Conservation (phyloP, 2,797 vertebrate species). For the Chrysolophus pictus region DNA sequence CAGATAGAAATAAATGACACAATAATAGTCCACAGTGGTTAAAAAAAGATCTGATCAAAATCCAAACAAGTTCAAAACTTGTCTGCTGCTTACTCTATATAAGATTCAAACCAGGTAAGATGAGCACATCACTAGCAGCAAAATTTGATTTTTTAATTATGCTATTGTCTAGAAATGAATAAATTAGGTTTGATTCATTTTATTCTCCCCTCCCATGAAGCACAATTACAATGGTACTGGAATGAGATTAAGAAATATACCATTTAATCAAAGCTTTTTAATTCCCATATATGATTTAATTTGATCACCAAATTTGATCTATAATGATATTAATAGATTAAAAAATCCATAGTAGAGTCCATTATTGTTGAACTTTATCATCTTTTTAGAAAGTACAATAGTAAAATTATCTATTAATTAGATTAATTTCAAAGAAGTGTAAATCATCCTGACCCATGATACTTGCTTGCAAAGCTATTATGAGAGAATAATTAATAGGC, state of each 20-base stretch:
- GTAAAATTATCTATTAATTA: slow-evolving; percentile 72
- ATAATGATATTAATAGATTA: slow-evolving; percentile 62
- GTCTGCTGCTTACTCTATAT: neutral
- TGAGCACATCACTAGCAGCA: neutral
- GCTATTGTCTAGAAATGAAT: slow-evolving; percentile 48
- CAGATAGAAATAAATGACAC: neutral
- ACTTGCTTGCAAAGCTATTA: slow-evolving; percentile 59
- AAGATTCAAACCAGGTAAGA: neutral
- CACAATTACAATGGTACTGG: slow-evolving; percentile 35
- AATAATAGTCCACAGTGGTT: neutral
- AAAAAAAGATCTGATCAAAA: neutral
- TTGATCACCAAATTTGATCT: slow-evolving; percentile 55
- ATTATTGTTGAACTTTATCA: slow-evolving; percentile 65
- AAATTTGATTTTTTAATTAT: slow-evolving; percentile 46
- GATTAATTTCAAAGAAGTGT: slow-evolving; percentile 66
- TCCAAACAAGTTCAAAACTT: neutral
- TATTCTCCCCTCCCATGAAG: slow-evolving; percentile 54
- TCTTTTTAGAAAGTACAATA: slow-evolving; percentile 56
- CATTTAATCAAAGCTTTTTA: slow-evolving; percentile 58
- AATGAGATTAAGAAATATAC: slow-evolving; percentile 62
- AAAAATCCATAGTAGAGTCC: slow-evolving; percentile 70
- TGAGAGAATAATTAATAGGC: slow-evolving; percentile 61
- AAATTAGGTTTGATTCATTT: slow-evolving; percentile 63
- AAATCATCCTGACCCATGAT: slow-evolving; percentile 64
- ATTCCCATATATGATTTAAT: slow-evolving; percentile 58